These are phyloP conservation scores for Phacellophora camtschatica DNA, from an alignment of 30 jellyfish, hydroid and myxozoan species.

Conservation along the genomic window DNA sequence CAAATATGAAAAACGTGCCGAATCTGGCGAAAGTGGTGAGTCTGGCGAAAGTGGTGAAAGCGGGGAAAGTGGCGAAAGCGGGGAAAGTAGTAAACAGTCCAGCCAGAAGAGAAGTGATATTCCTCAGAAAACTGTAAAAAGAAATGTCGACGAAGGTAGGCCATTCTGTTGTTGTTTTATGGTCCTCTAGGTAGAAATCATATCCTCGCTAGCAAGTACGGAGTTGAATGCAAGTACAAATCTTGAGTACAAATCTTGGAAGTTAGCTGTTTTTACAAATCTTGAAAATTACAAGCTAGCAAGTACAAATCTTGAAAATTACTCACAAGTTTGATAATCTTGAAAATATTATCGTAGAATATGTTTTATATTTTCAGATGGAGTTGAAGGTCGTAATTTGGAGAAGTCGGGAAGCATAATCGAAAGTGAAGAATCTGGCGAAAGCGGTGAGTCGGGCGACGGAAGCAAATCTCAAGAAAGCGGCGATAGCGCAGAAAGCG, in stretches of 20 bases:
- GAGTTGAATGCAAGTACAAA: background rate
- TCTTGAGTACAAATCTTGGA: background rate
- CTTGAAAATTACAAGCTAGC: background rate
- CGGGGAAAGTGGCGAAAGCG: constrained; percentile 45
- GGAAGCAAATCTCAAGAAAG: background rate
- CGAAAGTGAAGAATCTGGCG: background rate
- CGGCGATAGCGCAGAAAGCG: background rate
- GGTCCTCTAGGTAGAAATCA: no score
- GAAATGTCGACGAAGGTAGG: background rate
- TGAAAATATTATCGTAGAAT: no score
- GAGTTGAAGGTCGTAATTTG: no score
- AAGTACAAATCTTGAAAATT: background rate
- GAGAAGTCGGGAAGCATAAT: no score
- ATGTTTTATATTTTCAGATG: no score
- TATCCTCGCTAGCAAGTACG: no score
- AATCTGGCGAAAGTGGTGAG: constrained; percentile 10
- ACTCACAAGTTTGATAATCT: background rate
- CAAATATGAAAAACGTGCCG: background rate
- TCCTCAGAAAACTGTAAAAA: background rate
- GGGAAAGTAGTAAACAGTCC: background rate
- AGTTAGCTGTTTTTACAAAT: no score
- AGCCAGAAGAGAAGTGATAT: constrained; percentile 22
- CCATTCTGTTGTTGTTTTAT: no score
- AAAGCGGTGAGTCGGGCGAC: background rate
- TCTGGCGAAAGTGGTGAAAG: constrained; percentile 15